Base-by-base conservation (phyloP, 53 echinoderm and acorn worm genomes). In the Echinarachnius parma region DNA sequence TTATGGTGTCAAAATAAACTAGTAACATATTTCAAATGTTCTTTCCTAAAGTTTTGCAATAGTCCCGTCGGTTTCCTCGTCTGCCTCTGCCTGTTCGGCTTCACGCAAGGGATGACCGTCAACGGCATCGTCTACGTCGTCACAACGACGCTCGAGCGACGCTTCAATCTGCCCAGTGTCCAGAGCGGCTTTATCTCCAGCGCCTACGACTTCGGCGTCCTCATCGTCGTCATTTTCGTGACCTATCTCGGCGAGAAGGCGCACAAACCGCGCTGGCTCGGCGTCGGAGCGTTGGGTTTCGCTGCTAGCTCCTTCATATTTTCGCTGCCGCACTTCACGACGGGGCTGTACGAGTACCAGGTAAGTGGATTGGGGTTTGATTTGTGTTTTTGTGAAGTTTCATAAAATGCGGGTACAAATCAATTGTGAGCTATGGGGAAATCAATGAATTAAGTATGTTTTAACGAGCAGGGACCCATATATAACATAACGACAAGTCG, bases 121-220 rank as follows among this genome's bases (percentile, higher is more conserved):
- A 96, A 90, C 34, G 91, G 98, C 20, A 82, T 90, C 44, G 85
- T 90, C 24, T 90, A 90, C 75, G 87, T 91, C 0, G 88, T 91
- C 20, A 90, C 90, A 31, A 96, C 91, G 4, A 96, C 98, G 9
- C 79, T 96, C 27, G 98, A 96, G 61, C 76, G 85, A 29, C 79
- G 98, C 11, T 96, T 96, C 77, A 76, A 83, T 64, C 83, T 96
- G 21, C 84, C 84, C 45, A 96, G 98, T 52, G 90, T 87, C 1
- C 78, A 84, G 37, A 87, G 87, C 46, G 98, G 98, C 13, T 91
- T 88, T 47, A 90, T 96, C 64, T 91, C 90, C 10, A 96, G 98
- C 86, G 75, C 87, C 9, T 96, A 96, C 68, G 98, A 96, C 54
- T 75, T 96, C 60, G 81, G 83, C 0, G 91, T 87, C 21, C 81